A percentile compares a stretch with the other conserved stretches of the same genome.
These are phyloP conservation scores for Oxyruncus cristatus DNA, from an alignment of 2,113 vertebrate species.

Conservation along the genomic window DNA sequence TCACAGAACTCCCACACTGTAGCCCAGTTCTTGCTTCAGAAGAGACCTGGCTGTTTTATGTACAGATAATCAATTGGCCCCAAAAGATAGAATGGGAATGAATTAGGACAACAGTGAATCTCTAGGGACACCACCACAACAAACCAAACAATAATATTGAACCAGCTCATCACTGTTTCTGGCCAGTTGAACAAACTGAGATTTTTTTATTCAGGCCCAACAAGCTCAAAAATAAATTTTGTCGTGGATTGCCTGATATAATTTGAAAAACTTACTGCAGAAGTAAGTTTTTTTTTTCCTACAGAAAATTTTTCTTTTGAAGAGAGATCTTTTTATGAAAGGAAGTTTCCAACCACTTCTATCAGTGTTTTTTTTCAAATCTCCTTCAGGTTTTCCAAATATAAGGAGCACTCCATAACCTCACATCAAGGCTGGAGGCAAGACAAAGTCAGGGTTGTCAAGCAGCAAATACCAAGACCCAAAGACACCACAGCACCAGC, in stretches of 20 bases:
- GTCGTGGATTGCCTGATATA: not conserved
- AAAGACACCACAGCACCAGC: not conserved
- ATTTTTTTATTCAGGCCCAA: not conserved
- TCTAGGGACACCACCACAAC: not conserved
- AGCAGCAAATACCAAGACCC: not conserved
- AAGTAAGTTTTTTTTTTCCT: not conserved
- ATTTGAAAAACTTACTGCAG: not conserved
- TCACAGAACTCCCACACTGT: not conserved
- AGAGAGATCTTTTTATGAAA: not conserved
- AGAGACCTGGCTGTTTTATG: not conserved
- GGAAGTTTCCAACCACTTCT: not conserved
- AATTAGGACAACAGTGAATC: not conserved
- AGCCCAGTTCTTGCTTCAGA: not conserved
- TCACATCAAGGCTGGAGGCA: not conserved
- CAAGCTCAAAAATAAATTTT: not conserved
- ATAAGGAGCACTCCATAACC: not conserved
- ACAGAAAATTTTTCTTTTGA: not conserved
- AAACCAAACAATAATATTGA: not conserved
- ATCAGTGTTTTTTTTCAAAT: not conserved
- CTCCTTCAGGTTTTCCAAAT: not conserved
- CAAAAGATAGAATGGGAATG: not conserved
- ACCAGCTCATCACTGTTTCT: accelerated
- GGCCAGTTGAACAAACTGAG: not conserved
- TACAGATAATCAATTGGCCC: not conserved
- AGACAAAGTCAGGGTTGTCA: not conserved